These are phyloP conservation scores for Syndactyla subalaris DNA, from an alignment of 2,797 vertebrate genomes.

Conservation along the genomic window DNA sequence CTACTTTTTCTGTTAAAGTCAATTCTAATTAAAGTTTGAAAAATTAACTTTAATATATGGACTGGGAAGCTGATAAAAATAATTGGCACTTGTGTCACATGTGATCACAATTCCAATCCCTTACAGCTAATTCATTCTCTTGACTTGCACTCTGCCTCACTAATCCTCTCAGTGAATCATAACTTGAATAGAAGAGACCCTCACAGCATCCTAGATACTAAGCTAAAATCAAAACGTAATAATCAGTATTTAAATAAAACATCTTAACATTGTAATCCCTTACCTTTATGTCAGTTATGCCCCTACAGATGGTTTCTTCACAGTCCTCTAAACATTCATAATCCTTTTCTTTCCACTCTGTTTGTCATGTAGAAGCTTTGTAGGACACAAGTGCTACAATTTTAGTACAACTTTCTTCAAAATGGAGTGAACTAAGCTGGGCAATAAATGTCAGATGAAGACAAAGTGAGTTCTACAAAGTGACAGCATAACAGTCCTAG, in stretches of 20 bases:
- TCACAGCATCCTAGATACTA: neutral
- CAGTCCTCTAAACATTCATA: constrained; percentile 20
- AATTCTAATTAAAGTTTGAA: neutral
- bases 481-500: constrained; percentile 34
- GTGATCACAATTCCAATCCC: neutral
- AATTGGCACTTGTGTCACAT: neutral
- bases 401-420: constrained; percentile 39
- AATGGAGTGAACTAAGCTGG: neutral
- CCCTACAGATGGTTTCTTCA: constrained; percentile 19
- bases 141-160: neutral
- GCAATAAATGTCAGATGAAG: constrained; percentile 53
- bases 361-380: constrained; percentile 6
- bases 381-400: constrained; percentile 40
- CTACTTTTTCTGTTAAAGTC: neutral
- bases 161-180: neutral
- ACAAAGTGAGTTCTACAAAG: constrained; percentile 34
- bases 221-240: neutral
- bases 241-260: neutral
- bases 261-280: neutral
- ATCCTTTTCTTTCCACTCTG: constrained; percentile 30
- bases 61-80: neutral
- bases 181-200: neutral
- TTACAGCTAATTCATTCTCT: neutral
- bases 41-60: neutral
- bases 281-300: constrained; percentile 1